phyloP scores from a whole-genome alignment of 1,140 invertebrate species.

The Chlorops oryzae region DNA sequence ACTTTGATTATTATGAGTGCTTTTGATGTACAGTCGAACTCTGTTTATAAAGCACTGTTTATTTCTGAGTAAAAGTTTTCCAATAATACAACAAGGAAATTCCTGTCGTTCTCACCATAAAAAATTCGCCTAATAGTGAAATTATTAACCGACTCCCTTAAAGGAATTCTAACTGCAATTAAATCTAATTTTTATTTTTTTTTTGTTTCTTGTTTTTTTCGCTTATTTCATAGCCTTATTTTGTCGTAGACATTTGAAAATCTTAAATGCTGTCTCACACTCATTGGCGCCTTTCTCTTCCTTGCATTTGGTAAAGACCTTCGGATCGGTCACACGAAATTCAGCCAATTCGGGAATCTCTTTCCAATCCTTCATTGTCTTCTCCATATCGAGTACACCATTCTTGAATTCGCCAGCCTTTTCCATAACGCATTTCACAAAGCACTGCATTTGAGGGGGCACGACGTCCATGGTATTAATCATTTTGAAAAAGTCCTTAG shows the following conservation, averaged over 20 bases:
- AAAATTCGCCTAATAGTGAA: no score
- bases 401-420: constrained; percentile 31
- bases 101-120: no score
- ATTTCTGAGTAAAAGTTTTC: no score
- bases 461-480: constrained; percentile 21
- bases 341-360: constrained; percentile 28
- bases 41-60: no score
- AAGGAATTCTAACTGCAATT: no score
- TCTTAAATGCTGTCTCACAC: constrained; percentile 37
- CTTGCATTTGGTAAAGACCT: constrained; percentile 33
- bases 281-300: constrained; percentile 30
- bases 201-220: no score
- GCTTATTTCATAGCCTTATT: no score
- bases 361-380: constrained; percentile 20
- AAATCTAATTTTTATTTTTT: no score
- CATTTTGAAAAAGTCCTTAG: constrained; percentile 28
- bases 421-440: constrained; percentile 38
- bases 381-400: constrained; percentile 30
- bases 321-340: constrained; percentile 25
- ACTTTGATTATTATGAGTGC: no score
- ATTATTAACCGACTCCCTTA: no score
- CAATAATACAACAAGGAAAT: no score
- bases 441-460: constrained; percentile 34
- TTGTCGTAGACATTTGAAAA: constrained; percentile 37
- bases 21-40: no score